Evolutionary conservation across 1,140 invertebrate genomes (phyloP), one percentile per base, ranked within the genome.

Genomic region (Aphidius gifuensis): DNA sequence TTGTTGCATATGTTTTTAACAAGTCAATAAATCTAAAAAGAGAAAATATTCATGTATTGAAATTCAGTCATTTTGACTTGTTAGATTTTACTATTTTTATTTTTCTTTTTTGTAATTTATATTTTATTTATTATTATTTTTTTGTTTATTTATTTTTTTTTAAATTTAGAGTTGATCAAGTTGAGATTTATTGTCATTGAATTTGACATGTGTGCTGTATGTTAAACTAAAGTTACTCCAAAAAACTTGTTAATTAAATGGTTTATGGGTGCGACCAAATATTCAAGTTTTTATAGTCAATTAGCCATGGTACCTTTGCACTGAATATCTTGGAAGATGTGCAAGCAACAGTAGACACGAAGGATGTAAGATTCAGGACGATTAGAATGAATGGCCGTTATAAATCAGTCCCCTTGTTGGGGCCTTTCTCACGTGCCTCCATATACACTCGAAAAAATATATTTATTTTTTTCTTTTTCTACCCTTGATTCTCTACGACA

Each of bases 321-420:
- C 39, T 42, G 39, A 16, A 55, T 55, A 55, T 38, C 11, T 5
- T 55, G 40, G 38, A 9, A 44, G 43, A 44, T 6, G 9, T 9
- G 43, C 66, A 69, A 68, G 64, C 69, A 64, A 71, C 70, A 69
- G 71, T 71, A 72, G 72, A 76, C 71, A 75, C 72, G 70, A 71
- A 72, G 73, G 71, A 71, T 67, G 66, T 68, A 74, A 79, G 76
- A 78, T 78, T 69, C 74, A 74, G 69, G 75, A 77, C 78, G 79
- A 80, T 81, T 81, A 81, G 79, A 80, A 81, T 79, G 78, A 78
- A 81, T 81, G 79, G 76, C 73, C 67, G 65, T 67, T 67, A 79
- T 81, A 81, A 81, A 80, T 81, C 79, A 81, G 74, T 58, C 60
- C 69, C 74, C 71, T 76, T 69, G 73, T 75, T 76, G 72, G 70